phyloP scores from a whole-genome alignment of 1,140 invertebrate species.

The Lepidurus apus region DNA sequence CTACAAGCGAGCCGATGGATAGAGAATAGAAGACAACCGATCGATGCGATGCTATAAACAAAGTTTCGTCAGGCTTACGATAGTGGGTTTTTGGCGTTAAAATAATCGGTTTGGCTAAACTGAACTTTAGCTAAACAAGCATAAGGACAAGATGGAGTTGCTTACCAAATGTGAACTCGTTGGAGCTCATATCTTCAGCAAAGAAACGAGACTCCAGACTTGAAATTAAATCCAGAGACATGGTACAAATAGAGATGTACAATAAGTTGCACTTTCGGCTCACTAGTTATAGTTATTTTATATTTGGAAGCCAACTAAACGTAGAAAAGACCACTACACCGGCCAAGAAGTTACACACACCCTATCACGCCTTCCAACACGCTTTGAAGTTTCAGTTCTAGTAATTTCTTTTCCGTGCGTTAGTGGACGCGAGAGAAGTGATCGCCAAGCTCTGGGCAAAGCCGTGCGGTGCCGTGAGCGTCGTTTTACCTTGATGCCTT shows the following conservation, averaged over 20 bases:
- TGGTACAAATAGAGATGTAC: neutral
- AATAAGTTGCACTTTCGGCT: neutral
- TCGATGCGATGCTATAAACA: too few relatives aligned
- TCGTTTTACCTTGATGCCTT: neutral
- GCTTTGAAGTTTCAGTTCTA: neutral
- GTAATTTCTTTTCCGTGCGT: neutral
- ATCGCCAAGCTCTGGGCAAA: neutral
- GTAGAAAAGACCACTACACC: neutral
- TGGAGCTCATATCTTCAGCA: slow-evolving; percentile 32
- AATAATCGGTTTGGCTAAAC: neutral
- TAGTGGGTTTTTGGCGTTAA: neutral
- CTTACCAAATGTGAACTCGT: slow-evolving; percentile 32
- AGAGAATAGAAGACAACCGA: too few relatives aligned
- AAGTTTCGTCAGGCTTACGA: too few relatives aligned
- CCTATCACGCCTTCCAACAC: neutral
- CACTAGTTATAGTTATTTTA: neutral
- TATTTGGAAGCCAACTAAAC: neutral
- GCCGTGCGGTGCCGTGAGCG: slow-evolving; percentile 6
- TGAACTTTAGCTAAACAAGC: neutral
- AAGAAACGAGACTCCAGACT: slow-evolving; percentile 34
- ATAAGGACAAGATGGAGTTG: neutral
- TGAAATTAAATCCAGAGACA: slow-evolving; percentile 33
- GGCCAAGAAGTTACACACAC: neutral
- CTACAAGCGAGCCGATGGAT: too few relatives aligned
- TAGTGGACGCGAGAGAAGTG: slow-evolving; percentile 5